phyloP scores from a whole-genome alignment of 2,888 invertebrate genomes.

The Sycophila texana region DNA sequence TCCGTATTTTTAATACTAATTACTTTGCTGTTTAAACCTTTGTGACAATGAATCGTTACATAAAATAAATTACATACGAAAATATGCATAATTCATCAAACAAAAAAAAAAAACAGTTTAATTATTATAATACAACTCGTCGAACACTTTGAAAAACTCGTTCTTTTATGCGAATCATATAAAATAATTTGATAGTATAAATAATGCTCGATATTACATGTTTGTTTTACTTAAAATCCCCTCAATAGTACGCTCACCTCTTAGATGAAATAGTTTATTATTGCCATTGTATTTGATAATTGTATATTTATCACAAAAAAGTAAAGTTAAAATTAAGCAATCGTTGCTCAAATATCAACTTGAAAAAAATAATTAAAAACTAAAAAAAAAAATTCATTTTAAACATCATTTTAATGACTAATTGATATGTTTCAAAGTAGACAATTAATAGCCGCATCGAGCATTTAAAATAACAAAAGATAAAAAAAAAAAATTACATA shows the following conservation, averaged over 20 bases:
- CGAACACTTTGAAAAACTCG: conserved; percentile 14
- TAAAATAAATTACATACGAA: conserved; percentile 42
- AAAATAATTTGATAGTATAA: conserved; percentile 18
- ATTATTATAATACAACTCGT: conserved; percentile 46
- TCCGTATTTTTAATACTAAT: conserved; percentile 35
- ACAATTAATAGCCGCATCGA: background rate
- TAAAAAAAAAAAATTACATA: background rate
- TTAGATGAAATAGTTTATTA: conserved; percentile 19
- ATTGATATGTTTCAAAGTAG: background rate
- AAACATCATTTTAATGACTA: background rate
- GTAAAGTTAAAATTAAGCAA: background rate
- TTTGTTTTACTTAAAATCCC: conserved; percentile 21
- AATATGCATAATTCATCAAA: conserved; percentile 34
- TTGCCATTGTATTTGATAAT: conserved; percentile 10
- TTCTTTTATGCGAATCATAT: background rate
- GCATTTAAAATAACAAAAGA: background rate
- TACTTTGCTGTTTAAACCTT: conserved; percentile 38
- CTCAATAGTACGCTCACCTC: conserved; percentile 31
- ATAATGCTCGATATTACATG: conserved; percentile 11
- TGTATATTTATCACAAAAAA: conserved; percentile 33
- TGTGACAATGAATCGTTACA: conserved; percentile 15
- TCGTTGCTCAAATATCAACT: background rate
- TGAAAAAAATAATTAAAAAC: background rate
- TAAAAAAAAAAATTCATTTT: background rate
- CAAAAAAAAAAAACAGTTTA: conserved; percentile 30